These are phyloP conservation scores for Montipora capitata DNA, from an alignment of 92 coral and sea anemone genomes.

Conservation along the genomic window DNA sequence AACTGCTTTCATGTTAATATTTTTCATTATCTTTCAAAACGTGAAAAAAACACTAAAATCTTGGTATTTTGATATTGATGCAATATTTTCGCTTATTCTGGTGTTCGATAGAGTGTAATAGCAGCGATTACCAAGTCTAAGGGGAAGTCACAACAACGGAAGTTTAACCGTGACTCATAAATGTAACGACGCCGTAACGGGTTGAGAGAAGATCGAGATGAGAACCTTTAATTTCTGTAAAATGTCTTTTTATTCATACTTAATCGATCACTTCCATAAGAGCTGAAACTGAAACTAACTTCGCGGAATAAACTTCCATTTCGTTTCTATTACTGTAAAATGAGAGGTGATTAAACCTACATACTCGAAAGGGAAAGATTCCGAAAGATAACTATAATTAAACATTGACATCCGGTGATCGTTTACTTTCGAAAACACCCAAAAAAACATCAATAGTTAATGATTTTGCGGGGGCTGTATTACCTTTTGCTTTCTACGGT, in stretches of 20 bases:
- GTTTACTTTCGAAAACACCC: constrained; percentile 51
- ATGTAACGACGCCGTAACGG: constrained; percentile 1
- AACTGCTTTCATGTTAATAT: too few species aligned
- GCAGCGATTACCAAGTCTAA: background rate
- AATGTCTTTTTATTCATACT: too few species aligned
- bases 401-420: constrained; percentile 6
- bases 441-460: background rate
- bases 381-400: background rate
- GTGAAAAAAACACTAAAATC: too few species aligned
- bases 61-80: too few species aligned
- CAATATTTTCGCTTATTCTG: too few species aligned
- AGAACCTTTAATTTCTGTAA: background rate
- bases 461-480: background rate
- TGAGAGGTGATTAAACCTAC: background rate
- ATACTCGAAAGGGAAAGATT: background rate
- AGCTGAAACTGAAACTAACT: background rate
- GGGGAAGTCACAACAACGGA: constrained; percentile 25
- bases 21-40: too few species aligned
- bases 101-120: background rate
- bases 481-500: background rate
- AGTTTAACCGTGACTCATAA: background rate
- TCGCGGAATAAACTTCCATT: background rate
- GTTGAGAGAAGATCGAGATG: background rate
- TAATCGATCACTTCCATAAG: background rate
- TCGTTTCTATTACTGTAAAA: background rate